Conservation (phyloP, 2,797 vertebrate species). For the Alauda arvensis region DNA sequence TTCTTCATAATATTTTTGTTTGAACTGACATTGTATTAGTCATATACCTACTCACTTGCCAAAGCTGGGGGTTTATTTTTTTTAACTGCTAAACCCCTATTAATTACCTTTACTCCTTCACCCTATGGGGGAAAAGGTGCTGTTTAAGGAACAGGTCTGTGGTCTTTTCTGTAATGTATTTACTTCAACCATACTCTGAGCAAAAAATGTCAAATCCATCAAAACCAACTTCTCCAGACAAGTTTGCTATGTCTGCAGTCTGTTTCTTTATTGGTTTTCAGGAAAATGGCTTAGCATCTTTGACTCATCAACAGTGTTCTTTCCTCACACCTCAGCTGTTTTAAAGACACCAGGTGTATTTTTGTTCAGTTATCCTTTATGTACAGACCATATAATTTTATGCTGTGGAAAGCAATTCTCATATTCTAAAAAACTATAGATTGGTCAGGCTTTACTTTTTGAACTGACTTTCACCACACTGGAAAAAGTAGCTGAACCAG, state of each 20-base stretch:
- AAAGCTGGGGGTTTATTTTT: background rate
- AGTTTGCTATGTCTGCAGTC: background rate
- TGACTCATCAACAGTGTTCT: background rate
- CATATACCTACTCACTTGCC: background rate
- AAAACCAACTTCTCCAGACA: background rate
- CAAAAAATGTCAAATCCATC: background rate
- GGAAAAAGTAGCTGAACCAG: background rate
- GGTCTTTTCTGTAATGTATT: background rate
- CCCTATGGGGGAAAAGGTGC: rapidly evolving
- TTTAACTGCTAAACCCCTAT: background rate
- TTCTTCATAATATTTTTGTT: background rate
- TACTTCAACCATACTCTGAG: background rate
- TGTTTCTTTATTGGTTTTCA: background rate
- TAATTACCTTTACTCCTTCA: background rate
- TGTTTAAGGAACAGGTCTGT: background rate
- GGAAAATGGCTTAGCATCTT: background rate
- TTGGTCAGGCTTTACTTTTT: background rate
- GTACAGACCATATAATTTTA: background rate
- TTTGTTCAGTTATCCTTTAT: background rate
- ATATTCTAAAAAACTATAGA: background rate
- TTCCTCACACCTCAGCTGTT: background rate
- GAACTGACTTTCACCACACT: background rate
- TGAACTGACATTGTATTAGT: background rate
- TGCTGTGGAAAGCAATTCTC: background rate
- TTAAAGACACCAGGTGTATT: background rate